Conservation (phyloP, 2,113 vertebrate species). For the Rhynchopsitta pachyrhyncha region DNA sequence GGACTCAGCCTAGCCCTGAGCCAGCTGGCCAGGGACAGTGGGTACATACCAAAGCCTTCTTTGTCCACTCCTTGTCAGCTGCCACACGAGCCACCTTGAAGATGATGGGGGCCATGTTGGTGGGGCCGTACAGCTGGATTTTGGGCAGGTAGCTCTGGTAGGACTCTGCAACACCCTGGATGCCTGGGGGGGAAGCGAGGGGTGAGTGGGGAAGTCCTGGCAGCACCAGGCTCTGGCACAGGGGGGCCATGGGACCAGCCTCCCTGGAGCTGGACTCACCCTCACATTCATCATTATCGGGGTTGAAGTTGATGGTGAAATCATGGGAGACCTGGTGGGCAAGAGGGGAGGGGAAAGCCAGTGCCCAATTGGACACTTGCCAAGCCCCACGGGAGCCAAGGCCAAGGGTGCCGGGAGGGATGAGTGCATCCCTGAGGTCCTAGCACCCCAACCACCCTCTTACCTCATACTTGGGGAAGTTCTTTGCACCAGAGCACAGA, state of each 20-base stretch:
- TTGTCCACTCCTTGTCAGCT: constrained; percentile 82
- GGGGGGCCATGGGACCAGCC: accelerated
- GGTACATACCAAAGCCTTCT: constrained; percentile 88
- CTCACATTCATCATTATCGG: constrained; percentile 92
- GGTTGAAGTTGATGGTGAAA: constrained; percentile 96
- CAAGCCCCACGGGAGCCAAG: accelerated
- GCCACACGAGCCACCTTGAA: constrained; percentile 87
- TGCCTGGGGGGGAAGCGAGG: constrained; percentile 61
- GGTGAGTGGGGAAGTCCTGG: not conserved
- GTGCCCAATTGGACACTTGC: accelerated
- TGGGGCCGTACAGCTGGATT: constrained; percentile 94
- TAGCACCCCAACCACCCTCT: not conserved
- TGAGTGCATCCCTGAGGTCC: accelerated
- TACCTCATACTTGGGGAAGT: constrained; percentile 95
- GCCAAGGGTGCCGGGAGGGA: not conserved
- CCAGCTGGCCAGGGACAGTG: not conserved
- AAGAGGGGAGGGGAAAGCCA: not conserved
- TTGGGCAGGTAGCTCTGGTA: constrained; percentile 94
- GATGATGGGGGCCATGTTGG: constrained; percentile 94
- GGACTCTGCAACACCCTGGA: constrained; percentile 94
- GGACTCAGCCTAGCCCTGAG: not conserved
- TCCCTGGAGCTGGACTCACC: constrained; percentile 68
- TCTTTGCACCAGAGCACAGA: constrained; percentile 93
- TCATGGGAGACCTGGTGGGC: constrained; percentile 89
- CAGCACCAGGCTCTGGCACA: too few relatives aligned